Conservation (phyloP, 2,888 invertebrate species). For the Lasioglossum malachurum region DNA sequence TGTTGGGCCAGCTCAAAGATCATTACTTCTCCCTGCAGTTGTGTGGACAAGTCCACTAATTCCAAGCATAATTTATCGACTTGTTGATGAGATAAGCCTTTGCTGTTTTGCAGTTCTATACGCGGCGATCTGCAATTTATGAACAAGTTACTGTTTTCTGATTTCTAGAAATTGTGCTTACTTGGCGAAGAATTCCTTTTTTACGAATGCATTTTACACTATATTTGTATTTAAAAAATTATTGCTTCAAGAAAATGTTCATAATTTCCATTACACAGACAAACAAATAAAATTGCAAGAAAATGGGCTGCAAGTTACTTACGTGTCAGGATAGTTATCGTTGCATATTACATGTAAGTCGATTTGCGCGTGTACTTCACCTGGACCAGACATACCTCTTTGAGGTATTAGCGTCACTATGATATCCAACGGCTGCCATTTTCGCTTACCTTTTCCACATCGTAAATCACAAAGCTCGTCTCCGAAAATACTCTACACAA, state of each 20-base stretch:
- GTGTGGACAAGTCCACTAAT: constrained; percentile 87
- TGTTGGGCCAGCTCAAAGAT: constrained; percentile 93
- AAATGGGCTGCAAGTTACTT: constrained; percentile 81
- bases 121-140: constrained; percentile 88
- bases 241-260: background rate
- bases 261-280: background rate
- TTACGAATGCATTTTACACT: background rate
- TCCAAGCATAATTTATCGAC: constrained; percentile 88
- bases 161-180: background rate
- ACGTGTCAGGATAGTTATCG: constrained; percentile 93
- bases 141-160: background rate
- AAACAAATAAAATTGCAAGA: background rate
- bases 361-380: constrained; percentile 89
- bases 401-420: constrained; percentile 91
- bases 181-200: background rate
- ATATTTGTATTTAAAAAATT: background rate
- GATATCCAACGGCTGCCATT: constrained; percentile 92
- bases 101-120: constrained; percentile 90
- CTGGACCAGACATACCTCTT: constrained; percentile 89
- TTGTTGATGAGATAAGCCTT: constrained; percentile 91
- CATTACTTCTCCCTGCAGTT: constrained; percentile 92
- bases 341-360: constrained; percentile 92
- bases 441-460: constrained; percentile 87
- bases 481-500: constrained; percentile 90
- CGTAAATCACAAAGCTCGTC: constrained; percentile 90